Percentiles rank a stretch among this genome's conserved stretches.
phyloP scores from a whole-genome alignment of 2,888 invertebrate species.

The Brachylomia viminalis region DNA sequence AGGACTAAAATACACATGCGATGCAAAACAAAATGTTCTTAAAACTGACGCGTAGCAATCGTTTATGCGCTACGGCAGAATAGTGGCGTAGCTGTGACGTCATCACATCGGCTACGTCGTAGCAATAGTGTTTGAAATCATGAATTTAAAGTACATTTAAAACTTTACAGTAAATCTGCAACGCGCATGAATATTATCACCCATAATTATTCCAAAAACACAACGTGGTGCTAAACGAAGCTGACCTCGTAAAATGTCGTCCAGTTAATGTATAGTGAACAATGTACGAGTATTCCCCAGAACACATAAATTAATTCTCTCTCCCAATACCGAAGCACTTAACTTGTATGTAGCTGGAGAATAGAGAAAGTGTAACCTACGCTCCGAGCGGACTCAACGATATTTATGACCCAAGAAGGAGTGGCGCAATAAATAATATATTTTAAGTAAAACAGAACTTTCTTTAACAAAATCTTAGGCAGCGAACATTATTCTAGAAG shows the following conservation, averaged over 20 bases:
- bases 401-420: constrained; percentile 65
- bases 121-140: constrained; percentile 12
- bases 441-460: constrained; percentile 53
- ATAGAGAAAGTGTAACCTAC: constrained; percentile 62
- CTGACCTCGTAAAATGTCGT: constrained; percentile 55
- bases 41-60: constrained; percentile 15
- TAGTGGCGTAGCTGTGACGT: constrained; percentile 19
- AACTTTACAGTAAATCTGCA: constrained; percentile 28
- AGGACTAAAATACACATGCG: background rate
- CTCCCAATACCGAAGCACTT: constrained; percentile 65
- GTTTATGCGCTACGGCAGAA: background rate
- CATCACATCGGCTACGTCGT: constrained; percentile 19
- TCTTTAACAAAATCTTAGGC: constrained; percentile 32
- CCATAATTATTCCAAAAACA: constrained; percentile 47
- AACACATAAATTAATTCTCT: constrained; percentile 61
- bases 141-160: background rate
- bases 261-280: constrained; percentile 52
- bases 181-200: constrained; percentile 32
- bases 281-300: constrained; percentile 53
- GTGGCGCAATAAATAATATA: constrained; percentile 66
- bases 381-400: constrained; percentile 55
- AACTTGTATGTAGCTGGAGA: constrained; percentile 60
- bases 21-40: constrained; percentile 7
- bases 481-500: constrained; percentile 26
- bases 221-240: constrained; percentile 40